Evolutionary conservation across 2,113 vertebrate genomes (phyloP).

Genomic region (Rafetus swinhoei): DNA sequence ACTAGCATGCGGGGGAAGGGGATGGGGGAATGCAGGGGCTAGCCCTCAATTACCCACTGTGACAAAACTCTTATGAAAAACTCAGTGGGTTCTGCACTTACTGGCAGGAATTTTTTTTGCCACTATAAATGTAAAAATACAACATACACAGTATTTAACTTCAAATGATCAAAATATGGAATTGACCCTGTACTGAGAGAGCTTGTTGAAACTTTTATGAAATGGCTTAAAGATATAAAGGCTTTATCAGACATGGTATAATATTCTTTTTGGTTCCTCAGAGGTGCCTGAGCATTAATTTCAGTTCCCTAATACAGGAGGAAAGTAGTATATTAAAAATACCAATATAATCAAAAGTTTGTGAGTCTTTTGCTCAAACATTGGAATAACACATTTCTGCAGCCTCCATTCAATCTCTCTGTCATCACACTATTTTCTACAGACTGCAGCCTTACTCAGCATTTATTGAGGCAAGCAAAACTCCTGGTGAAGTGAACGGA

Average conservation of each 20-base stretch:
- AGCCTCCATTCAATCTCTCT: neutral
- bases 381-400: neutral
- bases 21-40: neutral
- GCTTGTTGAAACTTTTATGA: neutral
- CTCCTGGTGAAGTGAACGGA: neutral
- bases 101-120: neutral
- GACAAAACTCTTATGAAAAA: no score
- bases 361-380: neutral
- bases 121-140: neutral
- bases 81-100: no score
- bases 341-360: neutral
- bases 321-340: neutral
- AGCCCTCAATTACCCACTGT: neutral
- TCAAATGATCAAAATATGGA: neutral
- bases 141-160: neutral
- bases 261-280: neutral
- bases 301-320: neutral
- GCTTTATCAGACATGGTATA: neutral
- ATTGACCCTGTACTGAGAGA: neutral
- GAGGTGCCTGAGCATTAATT: neutral
- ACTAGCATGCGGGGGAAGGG: neutral
- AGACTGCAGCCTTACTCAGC: neutral
- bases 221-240: neutral
- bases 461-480: neutral
- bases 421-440: rapidly evolving